Evolutionary conservation across 1,140 invertebrate genomes (phyloP).

Genomic region (Cyphomyrmex costatus): DNA sequence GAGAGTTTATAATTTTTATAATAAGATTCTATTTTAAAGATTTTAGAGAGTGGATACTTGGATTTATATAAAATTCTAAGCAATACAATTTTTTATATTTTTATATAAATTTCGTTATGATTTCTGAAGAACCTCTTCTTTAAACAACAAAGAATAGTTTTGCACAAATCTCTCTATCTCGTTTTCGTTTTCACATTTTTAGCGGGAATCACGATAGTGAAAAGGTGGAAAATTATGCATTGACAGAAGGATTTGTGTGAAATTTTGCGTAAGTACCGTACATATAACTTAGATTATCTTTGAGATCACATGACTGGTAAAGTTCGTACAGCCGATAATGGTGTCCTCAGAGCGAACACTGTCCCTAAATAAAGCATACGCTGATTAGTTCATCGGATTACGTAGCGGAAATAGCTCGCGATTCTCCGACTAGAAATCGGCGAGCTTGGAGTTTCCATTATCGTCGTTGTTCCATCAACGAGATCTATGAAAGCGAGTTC

Average conservation of each 20-base stretch:
- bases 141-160: too few relatives aligned
- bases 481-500: constrained; percentile 46
- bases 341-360: neutral
- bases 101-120: too few relatives aligned
- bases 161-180: too few relatives aligned
- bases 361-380: constrained; percentile 32
- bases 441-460: constrained; percentile 24
- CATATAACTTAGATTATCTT: neutral
- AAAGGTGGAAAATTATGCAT: too few relatives aligned
- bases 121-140: too few relatives aligned
- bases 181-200: too few relatives aligned
- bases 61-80: too few relatives aligned
- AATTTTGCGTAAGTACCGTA: neutral
- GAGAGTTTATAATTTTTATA: too few relatives aligned
- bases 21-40: too few relatives aligned
- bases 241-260: neutral
- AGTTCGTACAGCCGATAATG: neutral
- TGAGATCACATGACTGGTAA: neutral
- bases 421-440: constrained; percentile 29
- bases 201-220: too few relatives aligned
- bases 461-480: constrained; percentile 52
- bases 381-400: constrained; percentile 44
- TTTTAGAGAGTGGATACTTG: too few relatives aligned
- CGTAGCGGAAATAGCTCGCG: constrained; percentile 42
- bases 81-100: too few relatives aligned